phyloP scores from a whole-genome alignment of 2,888 invertebrate species.

The Steinernema scapterisci region DNA sequence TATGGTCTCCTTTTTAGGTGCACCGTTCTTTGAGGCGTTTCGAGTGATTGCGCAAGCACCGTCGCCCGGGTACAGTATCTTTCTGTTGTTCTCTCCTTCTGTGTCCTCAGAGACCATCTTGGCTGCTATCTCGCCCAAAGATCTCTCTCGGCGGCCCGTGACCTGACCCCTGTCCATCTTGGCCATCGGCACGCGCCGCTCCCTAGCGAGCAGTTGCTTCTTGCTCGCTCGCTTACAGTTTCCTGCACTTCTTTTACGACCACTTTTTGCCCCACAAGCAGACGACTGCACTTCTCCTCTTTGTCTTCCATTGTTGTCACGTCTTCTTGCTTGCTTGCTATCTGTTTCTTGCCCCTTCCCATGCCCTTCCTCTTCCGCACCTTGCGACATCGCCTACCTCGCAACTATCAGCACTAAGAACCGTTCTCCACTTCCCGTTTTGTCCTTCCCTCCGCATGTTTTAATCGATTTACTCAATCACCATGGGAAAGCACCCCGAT shows the following conservation, averaged over 20 bases:
- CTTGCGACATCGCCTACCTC: constrained; percentile 5
- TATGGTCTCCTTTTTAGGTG: no score
- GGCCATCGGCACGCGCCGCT: constrained; percentile 20
- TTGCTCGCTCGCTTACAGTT: constrained; percentile 11
- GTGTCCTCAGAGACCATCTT: no score
- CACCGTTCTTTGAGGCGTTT: no score
- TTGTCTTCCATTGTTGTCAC: neutral
- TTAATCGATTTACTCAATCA: neutral
- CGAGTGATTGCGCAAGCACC: no score
- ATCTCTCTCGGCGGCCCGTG: neutral
- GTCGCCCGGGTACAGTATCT: no score
- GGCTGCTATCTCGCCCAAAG: neutral
- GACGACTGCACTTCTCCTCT: neutral
- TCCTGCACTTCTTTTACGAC: constrained; percentile 20
- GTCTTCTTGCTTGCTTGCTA: neutral
- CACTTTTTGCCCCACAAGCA: constrained; percentile 22
- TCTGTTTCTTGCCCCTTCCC: constrained; percentile 8
- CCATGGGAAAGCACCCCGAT: neutral
- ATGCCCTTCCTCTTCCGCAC: neutral
- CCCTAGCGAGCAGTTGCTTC: constrained; percentile 14
- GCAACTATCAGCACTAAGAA: neutral
- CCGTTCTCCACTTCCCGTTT: neutral
- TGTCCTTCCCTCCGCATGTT: constrained; percentile 6
- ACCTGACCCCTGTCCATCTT: constrained; percentile 16
- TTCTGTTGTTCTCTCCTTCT: no score